Evolutionary conservation across 1,140 invertebrate species (phyloP), one percentile per base, ranked within the genome.

Genomic region (Drosophila subpulchrella): DNA sequence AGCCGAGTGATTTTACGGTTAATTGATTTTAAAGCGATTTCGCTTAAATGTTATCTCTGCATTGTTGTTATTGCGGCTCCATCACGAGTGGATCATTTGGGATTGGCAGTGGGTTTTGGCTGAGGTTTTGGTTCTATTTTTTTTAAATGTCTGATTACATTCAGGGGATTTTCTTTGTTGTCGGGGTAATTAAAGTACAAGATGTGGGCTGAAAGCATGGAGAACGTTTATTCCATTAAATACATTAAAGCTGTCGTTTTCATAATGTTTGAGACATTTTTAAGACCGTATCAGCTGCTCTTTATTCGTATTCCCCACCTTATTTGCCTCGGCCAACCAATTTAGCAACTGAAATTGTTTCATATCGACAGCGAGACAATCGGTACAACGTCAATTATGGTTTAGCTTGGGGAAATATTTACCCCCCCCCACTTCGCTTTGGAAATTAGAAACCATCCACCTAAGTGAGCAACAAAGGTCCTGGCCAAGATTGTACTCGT

Each of bases 11-110:
- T 91, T 91, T 91, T 90, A 78, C 83, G 88, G 88, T 91, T 91
- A 91, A 91, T 91, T 91, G 88, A 91, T 91, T 91, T 91, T 91
- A 88, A 91, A 91, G 88, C 88, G 88, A 91, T 91, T 91, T 91
- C 83, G 78, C 83, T 91, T 91, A 91, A 89, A 91, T 91, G 88
- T 83, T 88, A 88, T 88, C 80, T 76, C 70, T 59, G 59, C 76
- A 83, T 61, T 73, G 80, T 80, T 79, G 66, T 51, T 65, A 32
- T 24, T n/a, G 50, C 32, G 32, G 15, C 13, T 12, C 32, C 13
- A 17, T 34, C 30, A n/a, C 27, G 32, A 15, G 57, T 47, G 70
- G 36, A 46, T 59, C 48, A 50, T 39, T 36, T 17, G 42, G 41
- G 17, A 5, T 54, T 12, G 10, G 6, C 4, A 13, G 48, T n/a